Conservation (phyloP, 2,888 invertebrate species). For the Baccha elongata region DNA sequence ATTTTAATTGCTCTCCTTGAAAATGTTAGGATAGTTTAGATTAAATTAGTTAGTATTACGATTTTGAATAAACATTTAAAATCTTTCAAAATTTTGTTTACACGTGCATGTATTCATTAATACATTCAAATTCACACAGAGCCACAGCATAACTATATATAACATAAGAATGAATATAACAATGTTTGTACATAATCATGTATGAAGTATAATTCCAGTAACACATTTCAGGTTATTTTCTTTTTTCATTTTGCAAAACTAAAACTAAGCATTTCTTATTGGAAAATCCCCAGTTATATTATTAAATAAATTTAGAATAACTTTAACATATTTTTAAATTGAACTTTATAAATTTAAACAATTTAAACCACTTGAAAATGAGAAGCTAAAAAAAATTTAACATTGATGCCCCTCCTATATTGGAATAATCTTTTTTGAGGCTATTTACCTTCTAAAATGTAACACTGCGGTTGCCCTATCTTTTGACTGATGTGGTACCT, state of each 20-base stretch:
- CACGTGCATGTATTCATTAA: conserved; percentile 37
- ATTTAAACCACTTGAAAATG: conserved; percentile 33
- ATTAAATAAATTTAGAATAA: conserved; percentile 1
- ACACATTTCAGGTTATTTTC: conserved; percentile 34
- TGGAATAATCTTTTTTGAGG: conserved; percentile 47
- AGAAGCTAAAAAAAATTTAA: conserved; percentile 39
- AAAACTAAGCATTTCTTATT: conserved; percentile 26
- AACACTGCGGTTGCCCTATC: conserved; percentile 64
- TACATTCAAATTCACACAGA: conserved; percentile 33
- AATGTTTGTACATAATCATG: conserved; percentile 19
- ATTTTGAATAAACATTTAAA: conserved; percentile 5
- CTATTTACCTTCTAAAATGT: conserved; percentile 70
- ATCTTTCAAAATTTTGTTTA: conserved; percentile 16
- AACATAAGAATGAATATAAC: conserved; percentile 7
- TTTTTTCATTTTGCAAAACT: conserved; percentile 3
- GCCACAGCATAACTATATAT: background rate
- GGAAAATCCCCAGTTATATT: background rate
- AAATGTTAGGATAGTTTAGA: background rate
- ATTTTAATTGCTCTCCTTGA: background rate
- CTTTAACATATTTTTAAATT: background rate
- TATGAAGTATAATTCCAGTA: conserved; percentile 9
- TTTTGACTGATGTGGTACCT: conserved; percentile 43
- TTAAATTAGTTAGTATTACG: too few species aligned
- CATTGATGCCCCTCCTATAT: conserved; percentile 65
- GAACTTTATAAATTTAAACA: background rate